A percentile compares a stretch with the other conserved stretches of the same genome.
phyloP scores from a whole-genome alignment of 2,888 invertebrate genomes.

The Drosophila diplacantha region DNA sequence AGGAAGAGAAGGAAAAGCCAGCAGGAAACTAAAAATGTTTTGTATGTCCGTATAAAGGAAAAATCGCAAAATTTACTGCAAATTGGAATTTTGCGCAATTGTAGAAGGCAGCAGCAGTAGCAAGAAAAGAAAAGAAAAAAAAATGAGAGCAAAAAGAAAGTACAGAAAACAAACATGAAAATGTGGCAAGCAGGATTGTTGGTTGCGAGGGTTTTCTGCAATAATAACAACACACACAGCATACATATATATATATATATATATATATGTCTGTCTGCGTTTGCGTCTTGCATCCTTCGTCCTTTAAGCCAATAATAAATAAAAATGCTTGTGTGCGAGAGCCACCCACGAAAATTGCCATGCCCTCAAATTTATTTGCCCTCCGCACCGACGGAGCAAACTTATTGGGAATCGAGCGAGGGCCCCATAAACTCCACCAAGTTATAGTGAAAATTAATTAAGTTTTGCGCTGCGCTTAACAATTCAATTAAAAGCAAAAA shows the following conservation, averaged over 20 bases:
- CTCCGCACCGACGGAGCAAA: conserved; percentile 18
- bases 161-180: conserved; percentile 47
- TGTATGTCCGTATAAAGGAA: conserved; percentile 73
- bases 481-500: conserved; percentile 67
- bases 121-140: conserved; percentile 24
- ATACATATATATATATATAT: not conserved
- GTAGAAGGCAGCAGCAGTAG: conserved; percentile 49
- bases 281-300: conserved; percentile 50
- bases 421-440: conserved; percentile 65
- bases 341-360: conserved; percentile 47
- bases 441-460: conserved; percentile 69
- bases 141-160: conserved; percentile 17
- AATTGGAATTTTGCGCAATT: conserved; percentile 76
- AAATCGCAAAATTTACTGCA: conserved; percentile 77
- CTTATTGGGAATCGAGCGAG: conserved; percentile 32
- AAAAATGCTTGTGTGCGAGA: conserved; percentile 55
- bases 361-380: conserved; percentile 61
- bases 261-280: conserved; percentile 41
- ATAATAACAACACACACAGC: conserved; percentile 61
- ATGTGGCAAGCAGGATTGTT: conserved; percentile 52
- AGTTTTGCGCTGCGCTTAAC: conserved; percentile 71
- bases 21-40: conserved; percentile 73
- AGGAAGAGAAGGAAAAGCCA: conserved; percentile 53
- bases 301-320: conserved; percentile 73
- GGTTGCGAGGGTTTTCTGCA: conserved; percentile 41